These are phyloP conservation scores for Protosalanx chinensis DNA, from an alignment of 2,797 vertebrate genomes.

Conservation along the genomic window DNA sequence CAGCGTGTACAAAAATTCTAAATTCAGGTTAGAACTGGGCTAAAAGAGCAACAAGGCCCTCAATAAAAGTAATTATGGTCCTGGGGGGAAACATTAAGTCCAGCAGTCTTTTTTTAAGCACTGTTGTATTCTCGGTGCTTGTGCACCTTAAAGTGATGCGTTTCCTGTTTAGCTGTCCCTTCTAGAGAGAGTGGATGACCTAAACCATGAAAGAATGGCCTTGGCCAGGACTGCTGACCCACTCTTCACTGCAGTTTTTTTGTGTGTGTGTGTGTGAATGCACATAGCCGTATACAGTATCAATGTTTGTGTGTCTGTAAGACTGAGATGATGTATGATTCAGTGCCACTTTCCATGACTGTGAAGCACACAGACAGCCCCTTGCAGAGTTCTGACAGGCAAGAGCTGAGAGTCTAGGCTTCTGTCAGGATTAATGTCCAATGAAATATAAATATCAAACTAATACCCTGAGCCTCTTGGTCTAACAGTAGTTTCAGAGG, in stretches of 20 bases:
- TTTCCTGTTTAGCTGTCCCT: constrained; percentile 54
- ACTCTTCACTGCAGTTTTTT: constrained; percentile 16
- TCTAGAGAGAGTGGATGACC: constrained; percentile 49
- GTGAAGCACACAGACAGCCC: constrained; percentile 44
- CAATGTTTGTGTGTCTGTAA: constrained; percentile 15
- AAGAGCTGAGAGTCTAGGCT: constrained; percentile 41
- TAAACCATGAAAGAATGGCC: constrained; percentile 46
- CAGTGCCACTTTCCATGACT: constrained; percentile 50
- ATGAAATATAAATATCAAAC: constrained; percentile 61
- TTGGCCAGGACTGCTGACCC: constrained; percentile 45
- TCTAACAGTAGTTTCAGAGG: constrained; percentile 50
- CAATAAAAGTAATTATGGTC: too few relatives aligned
- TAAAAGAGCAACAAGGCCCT: too few relatives aligned
- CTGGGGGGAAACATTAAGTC: too few relatives aligned
- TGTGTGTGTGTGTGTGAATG: constrained; percentile 22
- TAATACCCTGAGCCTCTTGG: constrained; percentile 66
- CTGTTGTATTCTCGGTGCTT: background rate
- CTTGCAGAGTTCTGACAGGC: constrained; percentile 42
- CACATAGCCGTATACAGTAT: background rate
- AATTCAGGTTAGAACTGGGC: too few relatives aligned
- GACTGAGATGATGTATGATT: constrained; percentile 48
- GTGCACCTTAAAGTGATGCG: constrained; percentile 49
- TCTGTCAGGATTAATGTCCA: constrained; percentile 67
- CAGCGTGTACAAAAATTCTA: too few relatives aligned
- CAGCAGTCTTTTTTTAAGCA: too few relatives aligned